These are phyloP conservation scores for Atherinosoma microstoma DNA, from an alignment of 2,797 vertebrate species.

Conservation along the genomic window DNA sequence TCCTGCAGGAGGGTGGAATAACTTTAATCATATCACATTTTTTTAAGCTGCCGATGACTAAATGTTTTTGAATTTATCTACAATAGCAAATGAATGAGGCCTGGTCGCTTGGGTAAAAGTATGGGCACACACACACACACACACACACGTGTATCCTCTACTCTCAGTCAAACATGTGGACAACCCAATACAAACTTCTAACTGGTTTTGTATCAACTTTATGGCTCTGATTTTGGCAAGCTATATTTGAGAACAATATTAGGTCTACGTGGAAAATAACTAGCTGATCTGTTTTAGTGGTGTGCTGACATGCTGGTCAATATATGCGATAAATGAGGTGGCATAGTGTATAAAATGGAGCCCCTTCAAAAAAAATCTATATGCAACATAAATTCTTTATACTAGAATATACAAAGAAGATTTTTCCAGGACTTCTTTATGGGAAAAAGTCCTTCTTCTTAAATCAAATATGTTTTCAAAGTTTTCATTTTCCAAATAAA, in stretches of 20 bases:
- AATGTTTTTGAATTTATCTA: conserved; percentile 61
- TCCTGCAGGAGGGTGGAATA: conserved; percentile 36
- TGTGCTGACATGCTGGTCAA: not conserved
- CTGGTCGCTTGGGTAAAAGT: conserved; percentile 27
- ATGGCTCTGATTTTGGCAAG: not conserved
- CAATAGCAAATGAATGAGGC: conserved; percentile 37
- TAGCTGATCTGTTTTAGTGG: not conserved
- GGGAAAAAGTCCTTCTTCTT: not conserved
- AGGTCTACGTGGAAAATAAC: not conserved
- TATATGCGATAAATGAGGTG: not conserved
- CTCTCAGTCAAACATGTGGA: too few species aligned
- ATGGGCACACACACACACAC: not conserved
- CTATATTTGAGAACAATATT: not conserved
- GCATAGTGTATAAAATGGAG: not conserved
- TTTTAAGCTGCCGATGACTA: conserved; percentile 46
- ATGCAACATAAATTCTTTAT: not conserved
- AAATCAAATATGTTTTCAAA: not conserved
- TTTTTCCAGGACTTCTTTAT: not conserved
- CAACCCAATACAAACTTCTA: not conserved
- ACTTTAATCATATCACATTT: conserved; percentile 52
- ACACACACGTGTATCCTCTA: not conserved
- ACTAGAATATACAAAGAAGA: not conserved
- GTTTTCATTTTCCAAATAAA: too few species aligned
- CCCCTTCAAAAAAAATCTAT: not conserved
- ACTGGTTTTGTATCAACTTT: not conserved